Base-by-base conservation (phyloP, 2,888 invertebrate genomes). In the Dendrolimus houi region DNA sequence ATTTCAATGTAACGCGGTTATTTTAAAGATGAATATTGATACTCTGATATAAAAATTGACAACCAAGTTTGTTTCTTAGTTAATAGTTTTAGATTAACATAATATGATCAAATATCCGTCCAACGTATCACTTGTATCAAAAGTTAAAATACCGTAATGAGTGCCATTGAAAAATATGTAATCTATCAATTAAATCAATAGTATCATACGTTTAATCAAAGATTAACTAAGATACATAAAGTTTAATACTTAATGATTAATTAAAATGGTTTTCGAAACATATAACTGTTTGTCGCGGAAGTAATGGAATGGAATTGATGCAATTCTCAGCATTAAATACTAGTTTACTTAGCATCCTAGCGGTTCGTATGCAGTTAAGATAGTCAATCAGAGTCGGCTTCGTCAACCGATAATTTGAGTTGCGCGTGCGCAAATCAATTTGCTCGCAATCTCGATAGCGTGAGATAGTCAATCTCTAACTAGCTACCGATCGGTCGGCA, bases 361-460 rank as follows among this genome's bases (percentile, higher is more conserved):
- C 47, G 47, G 47, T 47, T 6, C 47, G 47, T 12, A 47, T 47
- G 9, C 47, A 47, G 12, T 47, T 47, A 10, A 42, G 47, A 63
- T 66, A 75, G 72, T 78, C 75, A 74, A 79, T 78, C 77, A 77
- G 72, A 65, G 73, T 75, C 72, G 70, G 69, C 70, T 74, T 75
- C 78, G 79, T 81, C 77, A 79, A 74, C 71, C 68, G 67, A 80
- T 75, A 77, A 74, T 67, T 70, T 58, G 60, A 70, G 71, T 66
- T 78, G 80, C 80, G 83, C 79, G 80, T 79, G 83, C 81, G 79
- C 77, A 81, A 79, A 83, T 81, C 82, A 82, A 83, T 83, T 83
- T 82, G 78, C 74, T 79, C 70, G 68, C 74, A 69, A 81, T 83
- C 79, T 72, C 75, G 77, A 82, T 79, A 77, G 69, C 75, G 72